Evolutionary conservation across 2,888 invertebrate species (phyloP), one percentile per base, ranked within the genome.

Genomic region (Rhopalosiphum nymphaeae): DNA sequence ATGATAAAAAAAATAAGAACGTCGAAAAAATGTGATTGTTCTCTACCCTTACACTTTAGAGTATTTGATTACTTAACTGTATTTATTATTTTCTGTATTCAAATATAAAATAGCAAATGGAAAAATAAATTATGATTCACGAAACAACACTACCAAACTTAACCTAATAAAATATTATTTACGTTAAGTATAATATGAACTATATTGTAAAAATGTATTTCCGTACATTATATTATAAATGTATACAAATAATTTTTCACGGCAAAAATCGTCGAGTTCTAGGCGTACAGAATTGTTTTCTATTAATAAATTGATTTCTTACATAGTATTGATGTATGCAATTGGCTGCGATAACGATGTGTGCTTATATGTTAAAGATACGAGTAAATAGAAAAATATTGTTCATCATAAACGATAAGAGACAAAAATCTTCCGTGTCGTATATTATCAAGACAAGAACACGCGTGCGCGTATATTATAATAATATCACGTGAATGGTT

Each of bases 51-150:
- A n/a, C 1, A 84, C 46, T 57, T 36, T 61, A 26, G 36, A 91
- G 78, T 42, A 84, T 91, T 90, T 67, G 67, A 91, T 91, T 78
- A 84, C 36, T 91, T 42, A 91, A 84, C 42, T 56, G 84, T 91
- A 29, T 78, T 42, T 10, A 84, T 36, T 91, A 84, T 84, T 91
- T 91, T 49, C 46, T 84, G 49, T 42, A 36, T 53, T 53, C 13
- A 26, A 91, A 25, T 42, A 29, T 29, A 78, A 78, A 89, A 57
- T 57, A 61, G 0, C 42, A 57, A 57, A 44, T 53, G 11, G 78
- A 53, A 91, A 90, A 91, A 91, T 53, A 53, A 91, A 84, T 91
- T 26, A 26, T 29, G n/a, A 21, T 90, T 67, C 46, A 36, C 9
- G 4, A 29, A 90, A 67, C 29, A 36, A 90, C 36, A 49, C 49